Evolutionary conservation across 23 tunicate species (phyloP), one percentile per base, ranked within the genome.

Genomic region (Trididemnum clinides): DNA sequence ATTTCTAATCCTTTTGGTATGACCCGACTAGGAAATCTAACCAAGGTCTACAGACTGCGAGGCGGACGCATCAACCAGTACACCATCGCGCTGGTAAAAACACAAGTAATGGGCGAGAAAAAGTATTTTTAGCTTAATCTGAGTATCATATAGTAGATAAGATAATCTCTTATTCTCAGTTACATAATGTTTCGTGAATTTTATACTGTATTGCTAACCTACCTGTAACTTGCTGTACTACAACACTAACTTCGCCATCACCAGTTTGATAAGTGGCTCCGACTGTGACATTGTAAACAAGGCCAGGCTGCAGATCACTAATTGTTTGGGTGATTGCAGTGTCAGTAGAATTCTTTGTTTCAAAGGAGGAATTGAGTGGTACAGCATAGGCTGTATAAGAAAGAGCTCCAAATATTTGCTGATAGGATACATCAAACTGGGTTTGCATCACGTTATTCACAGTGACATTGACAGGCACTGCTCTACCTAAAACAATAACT

Each of bases 151-250:
- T n/a, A n/a, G n/a, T n/a, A n/a, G n/a, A n/a, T n/a, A n/a, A n/a
- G n/a, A n/a, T n/a, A n/a, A n/a, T n/a, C n/a, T n/a, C n/a, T n/a
- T n/a, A n/a, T n/a, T n/a, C n/a, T n/a, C n/a, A 19, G n/a, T n/a
- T n/a, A n/a, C 18, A 18, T 18, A 49, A 49, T 12, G 57, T 49
- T 12, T 12, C 57, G 18, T 18, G 18, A 12, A 49, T 12, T 49
- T 49, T 49, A 12, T 12, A 49, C 18, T 12, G 18, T 18, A n/a
- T n/a, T n/a, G n/a, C n/a, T n/a, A 29, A 27, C 21, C 66, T 69
- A 82, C 88, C 88, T 51, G 88, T 84, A 15, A 72, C 51, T 50
- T 72, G 81, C 5, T 20, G 28, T 0, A 84, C 81, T 28, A 49
- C 64, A 5, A n/a, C 81, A 50, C 88, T 84, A 0, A 23, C 27